A percentile compares a stretch with the other conserved stretches of the same genome.
These are phyloP conservation scores for Polypedilum pembai DNA, from an alignment of 1,140 invertebrate genomes.

Conservation along the genomic window DNA sequence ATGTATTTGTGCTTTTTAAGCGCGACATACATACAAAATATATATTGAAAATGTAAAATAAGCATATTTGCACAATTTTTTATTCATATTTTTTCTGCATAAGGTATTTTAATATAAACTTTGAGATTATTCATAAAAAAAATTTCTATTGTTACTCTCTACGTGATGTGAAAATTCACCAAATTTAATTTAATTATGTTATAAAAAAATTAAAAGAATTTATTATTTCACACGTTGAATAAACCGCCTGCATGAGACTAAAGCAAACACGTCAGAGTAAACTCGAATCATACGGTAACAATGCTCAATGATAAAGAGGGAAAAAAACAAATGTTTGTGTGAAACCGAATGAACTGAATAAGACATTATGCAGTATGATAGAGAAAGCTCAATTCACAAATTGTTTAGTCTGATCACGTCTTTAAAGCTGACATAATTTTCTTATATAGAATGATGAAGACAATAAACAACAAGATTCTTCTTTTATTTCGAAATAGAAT, in stretches of 20 bases:
- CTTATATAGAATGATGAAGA: not conserved
- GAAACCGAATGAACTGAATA: not conserved
- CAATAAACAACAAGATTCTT: not conserved
- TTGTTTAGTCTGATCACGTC: not conserved
- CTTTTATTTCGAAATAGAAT: too few species aligned
- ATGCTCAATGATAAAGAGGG: not conserved
- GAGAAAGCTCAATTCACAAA: not conserved
- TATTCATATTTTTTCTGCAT: too few species aligned
- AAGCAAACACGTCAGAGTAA: not conserved
- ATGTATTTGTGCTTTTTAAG: not conserved
- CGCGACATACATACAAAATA: not conserved
- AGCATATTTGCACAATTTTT: too few species aligned
- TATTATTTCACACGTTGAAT: too few species aligned
- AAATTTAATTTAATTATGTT: too few species aligned
- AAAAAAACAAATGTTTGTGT: constrained; percentile 5
- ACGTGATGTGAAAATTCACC: too few species aligned
- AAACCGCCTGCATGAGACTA: too few species aligned
- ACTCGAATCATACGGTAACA: not conserved
- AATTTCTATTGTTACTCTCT: too few species aligned
- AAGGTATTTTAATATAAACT: too few species aligned
- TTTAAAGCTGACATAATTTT: constrained; percentile 16
- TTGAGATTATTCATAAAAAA: too few species aligned
- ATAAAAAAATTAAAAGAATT: too few species aligned
- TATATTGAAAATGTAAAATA: not conserved
- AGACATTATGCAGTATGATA: constrained; percentile 12